Conservation (phyloP, 2,113 vertebrate species). For the Platycercus adscitus region DNA sequence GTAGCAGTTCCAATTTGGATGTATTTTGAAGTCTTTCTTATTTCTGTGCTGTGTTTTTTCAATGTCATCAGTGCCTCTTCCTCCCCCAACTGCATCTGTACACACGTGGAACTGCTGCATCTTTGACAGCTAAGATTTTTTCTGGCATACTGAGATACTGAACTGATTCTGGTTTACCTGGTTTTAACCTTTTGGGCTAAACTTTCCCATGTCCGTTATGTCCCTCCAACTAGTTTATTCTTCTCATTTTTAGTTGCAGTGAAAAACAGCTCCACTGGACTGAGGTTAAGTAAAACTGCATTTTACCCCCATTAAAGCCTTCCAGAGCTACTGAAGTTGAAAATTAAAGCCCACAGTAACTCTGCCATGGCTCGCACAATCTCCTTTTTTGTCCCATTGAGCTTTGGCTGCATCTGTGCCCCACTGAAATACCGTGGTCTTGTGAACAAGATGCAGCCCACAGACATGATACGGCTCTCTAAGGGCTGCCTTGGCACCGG, state of each 20-base stretch:
- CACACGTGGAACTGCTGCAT: not conserved
- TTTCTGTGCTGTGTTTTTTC: not conserved
- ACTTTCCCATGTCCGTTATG: not conserved
- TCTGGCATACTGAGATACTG: not conserved
- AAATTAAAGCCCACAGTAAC: not conserved
- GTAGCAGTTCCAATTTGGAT: not conserved
- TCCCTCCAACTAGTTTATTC: not conserved
- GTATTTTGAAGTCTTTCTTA: not conserved
- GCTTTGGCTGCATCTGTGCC: not conserved
- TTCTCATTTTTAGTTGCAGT: not conserved
- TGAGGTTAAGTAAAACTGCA: not conserved
- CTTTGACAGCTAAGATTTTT: not conserved
- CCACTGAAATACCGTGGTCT: not conserved
- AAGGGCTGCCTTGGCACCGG: not conserved
- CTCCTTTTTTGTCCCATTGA: not conserved
- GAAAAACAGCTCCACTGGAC: not conserved
- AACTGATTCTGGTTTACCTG: not conserved
- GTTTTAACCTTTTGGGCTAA: not conserved
- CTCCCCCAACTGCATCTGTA: not conserved
- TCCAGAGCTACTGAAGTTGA: not conserved
- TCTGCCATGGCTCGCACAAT: rapidly evolving
- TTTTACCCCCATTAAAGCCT: not conserved
- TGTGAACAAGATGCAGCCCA: not conserved
- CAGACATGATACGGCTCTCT: rapidly evolving
- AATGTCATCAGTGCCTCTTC: not conserved